A percentile compares a stretch with the other conserved stretches of the same genome.
phyloP scores from a whole-genome alignment of 1,140 invertebrate genomes.

The Diprion similis region DNA sequence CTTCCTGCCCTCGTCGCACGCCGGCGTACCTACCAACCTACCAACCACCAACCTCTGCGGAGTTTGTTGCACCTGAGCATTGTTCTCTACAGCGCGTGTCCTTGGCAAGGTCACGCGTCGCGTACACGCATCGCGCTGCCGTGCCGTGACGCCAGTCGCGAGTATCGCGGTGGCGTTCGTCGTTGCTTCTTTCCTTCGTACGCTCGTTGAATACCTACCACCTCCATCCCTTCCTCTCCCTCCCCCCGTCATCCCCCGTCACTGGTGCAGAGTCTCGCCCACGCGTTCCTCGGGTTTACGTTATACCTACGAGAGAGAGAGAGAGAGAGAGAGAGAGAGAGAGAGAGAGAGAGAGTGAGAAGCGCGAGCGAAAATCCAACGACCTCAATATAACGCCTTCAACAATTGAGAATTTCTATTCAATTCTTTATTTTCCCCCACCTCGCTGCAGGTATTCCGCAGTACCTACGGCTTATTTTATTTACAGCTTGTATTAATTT shows the following conservation, averaged over 20 bases:
- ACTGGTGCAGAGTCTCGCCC: constrained; percentile 14
- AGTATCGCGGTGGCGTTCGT: constrained; percentile 4
- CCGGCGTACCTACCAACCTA: neutral
- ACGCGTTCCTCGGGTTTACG: constrained; percentile 19
- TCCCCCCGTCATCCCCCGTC: constrained; percentile 25
- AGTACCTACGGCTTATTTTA: too few species aligned
- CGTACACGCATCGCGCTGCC: constrained; percentile 29
- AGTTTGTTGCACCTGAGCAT: constrained; percentile 50
- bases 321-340: constrained; percentile 4
- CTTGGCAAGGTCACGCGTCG: constrained; percentile 51
- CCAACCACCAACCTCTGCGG: neutral
- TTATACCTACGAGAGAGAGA: constrained; percentile 23
- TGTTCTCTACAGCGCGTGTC: constrained; percentile 46
- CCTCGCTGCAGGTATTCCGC: too few species aligned
- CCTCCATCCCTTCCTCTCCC: constrained; percentile 13
- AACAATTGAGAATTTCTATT: too few species aligned
- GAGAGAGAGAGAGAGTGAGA: constrained; percentile 17
- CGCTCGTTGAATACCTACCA: constrained; percentile 32
- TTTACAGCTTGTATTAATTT: too few species aligned
- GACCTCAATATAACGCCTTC: constrained; percentile 24
- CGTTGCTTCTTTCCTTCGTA: constrained; percentile 25
- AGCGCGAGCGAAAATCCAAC: constrained; percentile 16
- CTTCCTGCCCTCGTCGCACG: constrained; percentile 7
- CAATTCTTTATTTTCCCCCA: too few species aligned
- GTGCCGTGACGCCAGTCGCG: neutral